Percentiles rank a stretch among this genome's conserved stretches.
phyloP scores from a whole-genome alignment of 2,113 vertebrate species.

The Anguilla japonica region DNA sequence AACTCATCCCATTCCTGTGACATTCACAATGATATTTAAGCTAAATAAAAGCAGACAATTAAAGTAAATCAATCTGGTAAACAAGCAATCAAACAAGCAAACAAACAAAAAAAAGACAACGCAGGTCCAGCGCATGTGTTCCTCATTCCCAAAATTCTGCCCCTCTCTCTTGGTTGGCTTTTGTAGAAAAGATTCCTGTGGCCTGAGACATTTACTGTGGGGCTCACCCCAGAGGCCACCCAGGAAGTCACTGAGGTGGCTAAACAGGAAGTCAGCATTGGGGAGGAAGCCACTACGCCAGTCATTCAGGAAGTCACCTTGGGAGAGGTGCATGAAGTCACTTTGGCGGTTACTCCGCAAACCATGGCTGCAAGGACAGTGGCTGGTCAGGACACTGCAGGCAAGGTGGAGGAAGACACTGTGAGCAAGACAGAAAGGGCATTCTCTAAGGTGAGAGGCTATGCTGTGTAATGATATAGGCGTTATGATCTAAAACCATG shows the following conservation, averaged over 20 bases:
- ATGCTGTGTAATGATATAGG: too few relatives aligned
- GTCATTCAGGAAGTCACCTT: background rate
- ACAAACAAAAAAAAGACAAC: too few relatives aligned
- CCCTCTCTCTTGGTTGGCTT: background rate
- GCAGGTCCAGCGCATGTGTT: background rate
- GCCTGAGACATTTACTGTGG: background rate
- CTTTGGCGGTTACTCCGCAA: conserved; percentile 29
- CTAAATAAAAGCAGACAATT: too few relatives aligned
- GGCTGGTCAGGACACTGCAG: conserved; percentile 16
- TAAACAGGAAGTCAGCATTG: conserved; percentile 19
- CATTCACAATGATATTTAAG: too few relatives aligned
- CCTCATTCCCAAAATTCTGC: background rate
- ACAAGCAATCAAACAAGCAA: too few relatives aligned
- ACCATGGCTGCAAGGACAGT: conserved; percentile 3
- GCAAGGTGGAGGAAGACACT: conserved; percentile 43
- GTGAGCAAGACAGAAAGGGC: conserved; percentile 45
- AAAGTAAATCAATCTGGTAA: too few relatives aligned
- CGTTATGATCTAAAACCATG: background rate
- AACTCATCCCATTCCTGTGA: too few relatives aligned
- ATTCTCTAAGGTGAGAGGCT: too few relatives aligned
- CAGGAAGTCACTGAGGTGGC: conserved; percentile 18
- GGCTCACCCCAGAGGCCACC: background rate
- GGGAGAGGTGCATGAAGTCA: background rate
- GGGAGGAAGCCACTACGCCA: background rate
- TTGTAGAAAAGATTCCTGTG: background rate